phyloP scores from a whole-genome alignment of 1,140 invertebrate species.

The Lordiphosa clarofinis region DNA sequence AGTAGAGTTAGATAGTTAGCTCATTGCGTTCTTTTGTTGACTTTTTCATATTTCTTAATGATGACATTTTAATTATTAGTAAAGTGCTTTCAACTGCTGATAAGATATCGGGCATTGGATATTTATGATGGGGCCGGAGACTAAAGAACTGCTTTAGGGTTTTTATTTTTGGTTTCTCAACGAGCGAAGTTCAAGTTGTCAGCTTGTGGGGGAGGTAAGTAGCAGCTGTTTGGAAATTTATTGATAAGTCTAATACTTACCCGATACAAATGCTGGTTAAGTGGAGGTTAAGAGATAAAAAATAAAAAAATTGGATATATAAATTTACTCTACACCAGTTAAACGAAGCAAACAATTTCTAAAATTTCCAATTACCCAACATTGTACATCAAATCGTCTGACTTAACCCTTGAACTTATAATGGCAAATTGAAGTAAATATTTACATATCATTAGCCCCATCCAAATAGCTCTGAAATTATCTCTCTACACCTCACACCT shows the following conservation, averaged over 20 bases:
- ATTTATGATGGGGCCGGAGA: slow-evolving; percentile 49
- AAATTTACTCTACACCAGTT: not conserved
- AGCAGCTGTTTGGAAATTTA: slow-evolving; percentile 20
- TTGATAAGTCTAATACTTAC: slow-evolving; percentile 14
- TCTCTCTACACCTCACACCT: slow-evolving; percentile 8
- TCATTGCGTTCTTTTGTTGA: slow-evolving; percentile 50
- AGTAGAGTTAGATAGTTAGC: slow-evolving; percentile 3
- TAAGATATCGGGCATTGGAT: slow-evolving; percentile 71
- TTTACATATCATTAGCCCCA: slow-evolving; percentile 47
- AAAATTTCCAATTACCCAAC: slow-evolving; percentile 2
- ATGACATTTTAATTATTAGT: slow-evolving; percentile 79
- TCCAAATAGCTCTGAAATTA: slow-evolving; percentile 18
- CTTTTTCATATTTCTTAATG: slow-evolving; percentile 78
- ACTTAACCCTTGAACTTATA: slow-evolving; percentile 1
- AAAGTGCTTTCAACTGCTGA: slow-evolving; percentile 73
- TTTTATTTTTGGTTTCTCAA: slow-evolving; percentile 11
- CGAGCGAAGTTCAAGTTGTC: slow-evolving; percentile 49
- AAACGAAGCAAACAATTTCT: slow-evolving; percentile 25
- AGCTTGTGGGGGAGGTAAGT: slow-evolving; percentile 6
- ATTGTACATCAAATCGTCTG: slow-evolving; percentile 20
- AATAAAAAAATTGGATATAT: too few species aligned
- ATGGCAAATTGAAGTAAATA: slow-evolving; percentile 40
- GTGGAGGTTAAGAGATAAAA: too few species aligned
- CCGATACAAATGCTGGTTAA: too few species aligned
- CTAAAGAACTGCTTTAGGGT: slow-evolving; percentile 18